Base-by-base conservation (phyloP, 2,113 vertebrate species). In the Ailuropoda melanoleuca region DNA sequence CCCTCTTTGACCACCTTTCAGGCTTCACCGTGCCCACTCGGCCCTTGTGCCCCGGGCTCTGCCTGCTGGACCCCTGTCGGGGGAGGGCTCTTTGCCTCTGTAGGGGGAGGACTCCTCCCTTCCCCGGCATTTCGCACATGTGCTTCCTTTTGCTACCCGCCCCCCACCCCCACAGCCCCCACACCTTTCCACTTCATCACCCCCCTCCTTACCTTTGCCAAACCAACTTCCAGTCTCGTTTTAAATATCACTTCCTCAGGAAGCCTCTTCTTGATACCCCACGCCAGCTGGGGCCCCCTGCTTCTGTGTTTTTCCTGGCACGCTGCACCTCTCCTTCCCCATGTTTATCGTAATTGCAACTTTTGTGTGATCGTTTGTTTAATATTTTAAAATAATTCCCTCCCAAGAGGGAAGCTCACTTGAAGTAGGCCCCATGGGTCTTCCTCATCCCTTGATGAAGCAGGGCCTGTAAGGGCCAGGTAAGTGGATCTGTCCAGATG, bases 131-230 rank as follows among this genome's bases (percentile, higher is more conserved):
- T 66, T 48, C 39, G 48, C 34, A 31, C 10, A 1, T 21, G 10
- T 3, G 4, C 29, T 13, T 31, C 82, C n/a, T 29, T 75, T 56
- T 26, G 34, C 37, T 26, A 21, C 2, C 21, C 15, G 4, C 4
- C 0, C 10, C 14, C 15, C 5, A 5, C 3, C 19, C 17, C 21
- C 26, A 56, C 23, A 48, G 6, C 8, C 70, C 2, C 23, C 13
- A 10, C 0, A 2, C 8, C 39, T 62, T 56, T 18, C 62, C 8
- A 48, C 46, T 83, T n/a, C 13, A 24, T 11, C 48, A 26, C 29
- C 15, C 9, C 10, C 3, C 24, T 4, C 34, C 2, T 21, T 4
- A 46, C 70, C 70, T 55, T 60, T 80, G 70, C 55, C 95, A 96
- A 62, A 77, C 14, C 37, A 70, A 23, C 48, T 72, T 88, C 62